Conservation (phyloP, 1,140 invertebrate genomes). For the Pristionchus pacificus region DNA sequence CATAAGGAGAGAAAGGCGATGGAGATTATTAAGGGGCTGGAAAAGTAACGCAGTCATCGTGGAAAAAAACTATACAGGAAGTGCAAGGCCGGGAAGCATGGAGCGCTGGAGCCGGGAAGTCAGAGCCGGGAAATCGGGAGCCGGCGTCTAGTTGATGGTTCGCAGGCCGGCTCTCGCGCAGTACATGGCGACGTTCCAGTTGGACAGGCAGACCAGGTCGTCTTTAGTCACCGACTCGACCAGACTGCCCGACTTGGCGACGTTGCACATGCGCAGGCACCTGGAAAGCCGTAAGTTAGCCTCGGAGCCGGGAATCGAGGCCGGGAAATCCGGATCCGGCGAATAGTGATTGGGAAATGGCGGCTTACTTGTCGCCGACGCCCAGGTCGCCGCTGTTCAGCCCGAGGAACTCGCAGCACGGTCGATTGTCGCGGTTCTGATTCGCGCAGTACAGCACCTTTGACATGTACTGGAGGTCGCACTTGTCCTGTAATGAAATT, state of each 20-base stretch:
- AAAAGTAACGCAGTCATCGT: too few species aligned
- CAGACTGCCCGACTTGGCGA: conserved; percentile 37
- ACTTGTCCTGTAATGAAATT: neutral
- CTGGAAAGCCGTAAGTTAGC: conserved; percentile 23
- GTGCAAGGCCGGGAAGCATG: too few species aligned
- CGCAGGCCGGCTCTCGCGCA: conserved; percentile 47
- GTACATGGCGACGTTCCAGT: conserved; percentile 54
- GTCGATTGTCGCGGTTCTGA: conserved; percentile 48
- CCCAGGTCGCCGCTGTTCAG: conserved; percentile 39
- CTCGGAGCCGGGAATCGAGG: too few species aligned
- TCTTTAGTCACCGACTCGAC: conserved; percentile 43
- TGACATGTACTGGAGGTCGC: conserved; percentile 29
- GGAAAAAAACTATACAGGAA: too few species aligned
- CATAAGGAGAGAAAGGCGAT: too few species aligned
- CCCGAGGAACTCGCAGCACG: conserved; percentile 42
- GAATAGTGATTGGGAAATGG: conserved; percentile 3
- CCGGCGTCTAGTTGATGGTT: conserved; percentile 38
- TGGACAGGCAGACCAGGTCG: conserved; percentile 47
- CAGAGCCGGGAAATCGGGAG: neutral
- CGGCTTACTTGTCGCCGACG: conserved; percentile 41
- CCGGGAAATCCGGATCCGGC: neutral
- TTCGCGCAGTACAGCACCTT: conserved; percentile 49
- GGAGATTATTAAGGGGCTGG: too few species aligned
- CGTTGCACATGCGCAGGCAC: conserved; percentile 51
- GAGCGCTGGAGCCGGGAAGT: neutral